Evolutionary conservation across 1,140 invertebrate species (phyloP).

Genomic region (Drosophila albomicans): DNA sequence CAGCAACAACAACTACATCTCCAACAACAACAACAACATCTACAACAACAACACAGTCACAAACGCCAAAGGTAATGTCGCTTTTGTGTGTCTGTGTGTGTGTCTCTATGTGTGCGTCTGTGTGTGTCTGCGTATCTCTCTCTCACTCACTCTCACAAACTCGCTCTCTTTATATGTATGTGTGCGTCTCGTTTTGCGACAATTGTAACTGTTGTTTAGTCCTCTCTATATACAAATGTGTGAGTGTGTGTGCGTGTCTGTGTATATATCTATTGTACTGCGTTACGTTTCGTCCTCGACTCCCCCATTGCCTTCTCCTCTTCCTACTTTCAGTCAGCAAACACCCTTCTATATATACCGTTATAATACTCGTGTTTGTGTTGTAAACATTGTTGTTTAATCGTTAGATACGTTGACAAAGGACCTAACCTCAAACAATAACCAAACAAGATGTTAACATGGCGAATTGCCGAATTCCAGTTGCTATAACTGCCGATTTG

Average conservation of each 20-base stretch:
- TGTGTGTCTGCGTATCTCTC: slow-evolving; percentile 35
- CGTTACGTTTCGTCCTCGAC: slow-evolving; percentile 7
- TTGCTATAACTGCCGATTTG: too few species aligned
- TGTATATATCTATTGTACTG: slow-evolving; percentile 34
- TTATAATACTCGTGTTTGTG: slow-evolving; percentile 8
- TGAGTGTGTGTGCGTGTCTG: slow-evolving; percentile 24
- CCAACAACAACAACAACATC: slow-evolving; percentile 59
- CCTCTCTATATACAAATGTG: slow-evolving; percentile 17
- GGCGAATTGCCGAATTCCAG: not conserved
- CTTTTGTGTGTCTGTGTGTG: slow-evolving; percentile 52
- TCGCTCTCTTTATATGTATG: slow-evolving; percentile 21
- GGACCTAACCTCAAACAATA: slow-evolving; percentile 35
- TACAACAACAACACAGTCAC: slow-evolving; percentile 67
- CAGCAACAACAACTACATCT: slow-evolving; percentile 61
- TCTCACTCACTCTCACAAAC: slow-evolving; percentile 25
- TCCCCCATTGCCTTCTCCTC: not conserved
- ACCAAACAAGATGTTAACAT: slow-evolving; percentile 10
- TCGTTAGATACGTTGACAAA: slow-evolving; percentile 28
- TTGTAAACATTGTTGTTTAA: slow-evolving; percentile 35
- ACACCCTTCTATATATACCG: slow-evolving; percentile 18
- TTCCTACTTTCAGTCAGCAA: not conserved
- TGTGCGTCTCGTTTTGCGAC: slow-evolving; percentile 32
- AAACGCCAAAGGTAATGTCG: slow-evolving; percentile 78
- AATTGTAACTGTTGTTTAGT: slow-evolving; percentile 53
- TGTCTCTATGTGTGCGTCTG: slow-evolving; percentile 17